These are phyloP conservation scores for Columba livia DNA, from an alignment of 2,113 vertebrate genomes.

Conservation along the genomic window DNA sequence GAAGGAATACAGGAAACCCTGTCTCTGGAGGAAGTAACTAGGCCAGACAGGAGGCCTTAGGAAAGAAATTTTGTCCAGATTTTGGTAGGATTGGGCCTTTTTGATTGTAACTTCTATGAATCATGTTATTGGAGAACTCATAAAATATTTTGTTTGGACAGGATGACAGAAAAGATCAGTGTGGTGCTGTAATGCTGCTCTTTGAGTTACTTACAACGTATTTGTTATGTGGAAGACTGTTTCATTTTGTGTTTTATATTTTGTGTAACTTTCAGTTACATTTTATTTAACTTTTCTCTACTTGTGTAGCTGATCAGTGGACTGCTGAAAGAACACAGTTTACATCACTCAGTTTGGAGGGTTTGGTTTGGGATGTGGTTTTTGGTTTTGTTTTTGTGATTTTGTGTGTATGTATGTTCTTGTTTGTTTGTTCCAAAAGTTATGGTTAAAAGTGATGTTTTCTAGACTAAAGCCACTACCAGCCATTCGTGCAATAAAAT, in stretches of 20 bases:
- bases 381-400: background rate
- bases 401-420: too few species aligned
- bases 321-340: background rate
- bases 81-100: background rate
- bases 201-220: background rate
- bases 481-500: background rate
- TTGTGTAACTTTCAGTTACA: background rate
- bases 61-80: background rate
- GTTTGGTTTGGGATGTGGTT: background rate
- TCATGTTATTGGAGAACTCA: rapidly evolving
- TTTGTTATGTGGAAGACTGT: background rate
- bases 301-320: background rate
- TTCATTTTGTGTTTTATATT: background rate
- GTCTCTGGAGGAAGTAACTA: background rate
- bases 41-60: background rate
- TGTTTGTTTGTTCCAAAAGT: background rate
- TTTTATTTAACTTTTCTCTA: background rate
- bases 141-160: background rate
- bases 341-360: background rate
- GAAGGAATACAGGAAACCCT: background rate
- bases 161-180: background rate
- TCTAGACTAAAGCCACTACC: background rate
- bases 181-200: rapidly evolving
- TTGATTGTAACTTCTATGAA: background rate
- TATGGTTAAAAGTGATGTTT: background rate